Evolutionary conservation across 1,140 invertebrate genomes (phyloP), one percentile per base, ranked within the genome.

Genomic region (Aphaenogaster floridana): DNA sequence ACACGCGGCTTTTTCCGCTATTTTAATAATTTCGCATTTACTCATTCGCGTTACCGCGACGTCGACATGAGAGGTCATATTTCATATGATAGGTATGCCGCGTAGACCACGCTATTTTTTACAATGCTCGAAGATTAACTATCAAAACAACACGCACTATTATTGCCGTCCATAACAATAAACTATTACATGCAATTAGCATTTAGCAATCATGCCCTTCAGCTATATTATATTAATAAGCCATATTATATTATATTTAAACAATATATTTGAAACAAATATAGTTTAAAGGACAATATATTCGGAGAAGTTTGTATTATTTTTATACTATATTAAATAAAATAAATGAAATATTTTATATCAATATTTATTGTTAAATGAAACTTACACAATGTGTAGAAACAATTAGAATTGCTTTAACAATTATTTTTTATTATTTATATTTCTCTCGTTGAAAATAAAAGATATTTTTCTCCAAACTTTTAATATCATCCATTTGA

Each of bases 11-110:
- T 61, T 76, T 84, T 39, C 15, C 39, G 36, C 42, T 76, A 84
- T 76, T 84, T 84, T 76, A 84, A 76, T 84, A 74, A 74, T 72
- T 48, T 39, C 34, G 36, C 42, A 61, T 84, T 84, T 45, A 21
- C 45, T 74, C 80, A 50, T 74, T 76, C 69, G 69, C 80, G 34
- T 84, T 76, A 63, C 42, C 54, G 80, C 28, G 54, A 83, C 59
- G 83, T 48, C 59, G 34, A 85, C 45, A 42, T 77, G 66, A 39
- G 36, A 45, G 69, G 0, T 36, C 69, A 76, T 81, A 86, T 87
- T 89, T 90, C 61, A 86, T 13, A n/a, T 34, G 11, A 68, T 86
- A 28, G 34, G 78, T 74, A 34, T 63, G 63, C 21, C 57, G 50
- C 34, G 34, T 39, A 45, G 36, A 17, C 9, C n/a, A 52, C 71